Evolutionary conservation across 2,113 vertebrate genomes (phyloP), one percentile per base, ranked within the genome.

Genomic region (Cottus gobio): DNA sequence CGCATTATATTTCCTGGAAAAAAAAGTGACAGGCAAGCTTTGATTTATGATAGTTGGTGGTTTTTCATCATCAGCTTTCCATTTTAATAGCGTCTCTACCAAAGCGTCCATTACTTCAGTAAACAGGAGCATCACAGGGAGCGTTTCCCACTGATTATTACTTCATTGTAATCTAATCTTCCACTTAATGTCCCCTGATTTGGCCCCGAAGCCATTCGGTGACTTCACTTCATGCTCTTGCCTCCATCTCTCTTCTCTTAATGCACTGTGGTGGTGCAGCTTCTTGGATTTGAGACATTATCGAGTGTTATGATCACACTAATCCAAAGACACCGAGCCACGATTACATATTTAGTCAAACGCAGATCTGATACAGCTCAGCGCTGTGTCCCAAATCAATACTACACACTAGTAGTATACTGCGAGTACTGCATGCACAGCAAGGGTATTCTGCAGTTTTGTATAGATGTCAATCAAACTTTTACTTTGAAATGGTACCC

Each of bases 1-100:
- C 58, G 50, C 71, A 87, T 90, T 85, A 85, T 52, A 85, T 61
- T 61, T 80, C 37, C 37, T 69, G 71, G 68, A 24, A 50, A 50
- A 62, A 69, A 73, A 63, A 65, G 34, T 76, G 78, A 89, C 85
- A 75, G 78, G 69, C 68, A 67, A 13, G 76, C 85, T 89, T 83
- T 89, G 85, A 90, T 85, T 93, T 80, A 91, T 89, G 87, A 85
- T 77, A 80, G 54, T 66, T 67, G 65, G 39, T 65, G 69, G 42
- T 75, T 89, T 85, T 81, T 88, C 83, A 86, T 87, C 82, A 84
- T 79, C 54, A 0, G 30, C 44, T 64, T 80, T 91, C 69, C 71
- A 74, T 88, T 89, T 88, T 65, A 87, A 89, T 77, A 79, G 63
- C 30, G 67, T 61, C 64, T 48, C 44, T 56, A 79, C 48, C 71